Conservation (phyloP, 1,140 invertebrate species). For the Eupeodes corollae region DNA sequence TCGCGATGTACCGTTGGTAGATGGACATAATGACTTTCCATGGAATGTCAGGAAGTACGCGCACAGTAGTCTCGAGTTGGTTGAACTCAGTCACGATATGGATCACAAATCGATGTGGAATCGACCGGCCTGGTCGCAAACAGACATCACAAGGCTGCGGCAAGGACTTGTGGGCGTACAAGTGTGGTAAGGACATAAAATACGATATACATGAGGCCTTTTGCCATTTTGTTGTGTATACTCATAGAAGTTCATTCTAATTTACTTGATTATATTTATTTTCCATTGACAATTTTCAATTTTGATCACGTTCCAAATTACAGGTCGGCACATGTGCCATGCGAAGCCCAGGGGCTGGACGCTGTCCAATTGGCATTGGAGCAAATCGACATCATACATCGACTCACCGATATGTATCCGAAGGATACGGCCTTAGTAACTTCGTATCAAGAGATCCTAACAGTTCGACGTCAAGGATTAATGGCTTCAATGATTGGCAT, state of each 20-base stretch:
- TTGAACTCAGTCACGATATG: conserved; percentile 65
- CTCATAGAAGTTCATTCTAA: not conserved
- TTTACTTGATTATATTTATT: not conserved
- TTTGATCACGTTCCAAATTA: conserved; percentile 34
- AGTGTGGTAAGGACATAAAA: conserved; percentile 42
- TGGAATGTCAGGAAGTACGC: conserved; percentile 73
- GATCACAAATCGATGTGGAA: conserved; percentile 66
- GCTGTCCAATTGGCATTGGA: conserved; percentile 76
- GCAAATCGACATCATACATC: conserved; percentile 79
- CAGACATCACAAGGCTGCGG: conserved; percentile 72
- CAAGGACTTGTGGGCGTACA: conserved; percentile 74
- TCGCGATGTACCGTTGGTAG: conserved; percentile 46
- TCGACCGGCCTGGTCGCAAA: conserved; percentile 70
- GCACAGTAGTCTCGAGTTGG: conserved; percentile 66
- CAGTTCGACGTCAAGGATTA: conserved; percentile 61
- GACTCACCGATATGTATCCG: conserved; percentile 65
- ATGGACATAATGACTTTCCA: conserved; percentile 80
- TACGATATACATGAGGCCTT: not conserved
- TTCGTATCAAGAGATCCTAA: conserved; percentile 57
- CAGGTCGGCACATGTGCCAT: conserved; percentile 77
- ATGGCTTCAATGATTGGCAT: conserved; percentile 76
- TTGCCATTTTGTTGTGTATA: not conserved
- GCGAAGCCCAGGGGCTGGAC: conserved; percentile 67
- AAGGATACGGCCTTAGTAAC: conserved; percentile 58
- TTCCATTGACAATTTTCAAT: not conserved